Evolutionary conservation across 1,140 invertebrate genomes (phyloP).

Genomic region (Heliconius congener): DNA sequence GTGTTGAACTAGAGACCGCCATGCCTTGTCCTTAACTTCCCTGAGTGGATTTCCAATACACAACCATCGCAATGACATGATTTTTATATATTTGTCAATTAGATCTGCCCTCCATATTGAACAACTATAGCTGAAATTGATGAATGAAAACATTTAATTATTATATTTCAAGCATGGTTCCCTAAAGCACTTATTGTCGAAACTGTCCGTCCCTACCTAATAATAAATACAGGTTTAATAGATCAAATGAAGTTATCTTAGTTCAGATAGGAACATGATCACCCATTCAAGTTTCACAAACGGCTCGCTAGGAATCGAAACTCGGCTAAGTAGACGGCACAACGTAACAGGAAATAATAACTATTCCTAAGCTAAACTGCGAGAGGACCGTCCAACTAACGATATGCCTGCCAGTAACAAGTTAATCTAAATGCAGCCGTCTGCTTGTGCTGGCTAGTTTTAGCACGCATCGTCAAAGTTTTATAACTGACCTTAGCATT

Average conservation of each 20-base stretch:
- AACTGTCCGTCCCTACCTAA: constrained; percentile 42
- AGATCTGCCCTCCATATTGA: too few species aligned
- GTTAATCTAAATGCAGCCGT: constrained; percentile 78
- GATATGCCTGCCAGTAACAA: constrained; percentile 79
- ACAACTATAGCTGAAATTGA: too few species aligned
- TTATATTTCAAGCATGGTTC: too few species aligned
- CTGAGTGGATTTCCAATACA: too few species aligned
- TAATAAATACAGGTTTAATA: constrained; percentile 63
- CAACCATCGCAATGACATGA: too few species aligned
- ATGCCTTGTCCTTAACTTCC: too few species aligned
- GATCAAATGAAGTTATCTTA: constrained; percentile 58
- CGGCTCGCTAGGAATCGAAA: constrained; percentile 69
- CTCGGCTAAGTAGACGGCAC: constrained; percentile 73
- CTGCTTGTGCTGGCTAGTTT: constrained; percentile 64
- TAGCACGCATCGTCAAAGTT: constrained; percentile 71
- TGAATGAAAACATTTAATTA: too few species aligned
- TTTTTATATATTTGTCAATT: too few species aligned
- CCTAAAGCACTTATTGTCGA: constrained; percentile 41
- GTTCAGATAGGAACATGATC: constrained; percentile 68
- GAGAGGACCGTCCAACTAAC: constrained; percentile 74
- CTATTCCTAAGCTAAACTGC: constrained; percentile 67
- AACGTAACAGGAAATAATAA: constrained; percentile 78
- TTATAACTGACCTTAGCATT: constrained; percentile 50
- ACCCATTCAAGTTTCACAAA: constrained; percentile 73
- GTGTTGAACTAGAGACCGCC: too few species aligned